These are phyloP conservation scores for Heliornis fulica DNA, from an alignment of 2,113 vertebrate species.

Conservation along the genomic window DNA sequence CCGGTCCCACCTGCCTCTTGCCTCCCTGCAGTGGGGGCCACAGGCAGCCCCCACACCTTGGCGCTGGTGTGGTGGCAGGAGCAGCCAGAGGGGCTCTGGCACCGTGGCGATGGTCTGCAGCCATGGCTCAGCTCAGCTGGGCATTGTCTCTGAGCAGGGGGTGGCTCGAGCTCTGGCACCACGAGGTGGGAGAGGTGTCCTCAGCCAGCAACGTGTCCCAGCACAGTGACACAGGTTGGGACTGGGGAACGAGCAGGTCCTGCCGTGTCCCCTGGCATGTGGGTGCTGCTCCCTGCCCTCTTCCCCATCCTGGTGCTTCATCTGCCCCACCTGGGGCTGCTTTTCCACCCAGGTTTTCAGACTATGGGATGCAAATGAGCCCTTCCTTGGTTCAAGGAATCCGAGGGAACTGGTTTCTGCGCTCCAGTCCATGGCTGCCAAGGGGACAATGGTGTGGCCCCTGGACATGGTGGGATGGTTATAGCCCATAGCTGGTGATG, in stretches of 20 bases:
- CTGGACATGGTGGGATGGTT: background rate
- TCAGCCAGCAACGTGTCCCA: background rate
- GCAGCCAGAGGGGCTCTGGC: background rate
- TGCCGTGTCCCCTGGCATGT: fast-evolving
- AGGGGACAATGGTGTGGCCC: background rate
- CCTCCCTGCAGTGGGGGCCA: too few species aligned
- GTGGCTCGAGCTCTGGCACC: background rate
- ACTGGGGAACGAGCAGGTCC: fast-evolving
- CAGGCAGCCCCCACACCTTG: fast-evolving
- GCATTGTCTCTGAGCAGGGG: fast-evolving
- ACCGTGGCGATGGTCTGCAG: background rate
- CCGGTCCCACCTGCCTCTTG: background rate
- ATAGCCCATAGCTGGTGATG: fast-evolving
- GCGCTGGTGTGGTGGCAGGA: fast-evolving
- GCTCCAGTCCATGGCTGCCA: background rate
- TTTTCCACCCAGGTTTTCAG: background rate
- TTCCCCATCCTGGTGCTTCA: fast-evolving
- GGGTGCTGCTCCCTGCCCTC: background rate
- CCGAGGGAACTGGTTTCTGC: slow-evolving; percentile 4
- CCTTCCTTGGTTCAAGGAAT: background rate
- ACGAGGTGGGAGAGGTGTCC: background rate
- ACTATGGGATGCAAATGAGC: background rate
- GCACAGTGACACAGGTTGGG: fast-evolving
- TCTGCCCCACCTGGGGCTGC: fast-evolving
- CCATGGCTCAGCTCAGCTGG: background rate